Evolutionary conservation across 2,797 vertebrate genomes (phyloP).

Genomic region (Rhynchotus rufescens): DNA sequence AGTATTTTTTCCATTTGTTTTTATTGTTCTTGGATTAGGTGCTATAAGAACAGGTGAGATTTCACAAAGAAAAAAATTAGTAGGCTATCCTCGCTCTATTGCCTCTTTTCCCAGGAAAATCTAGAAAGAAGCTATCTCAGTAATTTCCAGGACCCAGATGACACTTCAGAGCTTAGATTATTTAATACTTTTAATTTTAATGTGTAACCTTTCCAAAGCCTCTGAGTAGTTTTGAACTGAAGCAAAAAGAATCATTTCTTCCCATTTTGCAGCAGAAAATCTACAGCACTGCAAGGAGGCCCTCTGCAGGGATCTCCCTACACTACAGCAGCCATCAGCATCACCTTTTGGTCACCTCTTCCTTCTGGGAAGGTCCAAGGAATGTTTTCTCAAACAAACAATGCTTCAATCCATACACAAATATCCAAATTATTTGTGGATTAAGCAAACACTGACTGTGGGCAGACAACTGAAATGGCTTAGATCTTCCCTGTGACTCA

Average conservation of each 20-base stretch:
- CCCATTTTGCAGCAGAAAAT: background rate
- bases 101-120: background rate
- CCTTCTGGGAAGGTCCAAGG: background rate
- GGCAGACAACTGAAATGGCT: background rate
- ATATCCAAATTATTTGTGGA: background rate
- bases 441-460: background rate
- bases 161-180: background rate
- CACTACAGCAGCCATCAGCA: background rate
- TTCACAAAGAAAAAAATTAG: background rate
- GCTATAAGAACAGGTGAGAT: background rate
- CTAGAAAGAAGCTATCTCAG: rapidly evolving
- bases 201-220: background rate
- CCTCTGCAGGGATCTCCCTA: background rate
- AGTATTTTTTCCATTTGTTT: background rate
- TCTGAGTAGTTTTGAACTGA: background rate
- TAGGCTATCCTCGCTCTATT: background rate
- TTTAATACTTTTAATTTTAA: background rate
- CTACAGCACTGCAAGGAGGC: background rate
- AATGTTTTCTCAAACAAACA: background rate
- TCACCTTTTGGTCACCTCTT: background rate
- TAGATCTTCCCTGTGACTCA: background rate
- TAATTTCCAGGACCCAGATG: background rate
- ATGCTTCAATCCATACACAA: background rate
- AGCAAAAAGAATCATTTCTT: background rate
- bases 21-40: background rate